Percentiles rank a stretch among this genome's conserved stretches.
Conservation (phyloP, 2,888 invertebrate genomes). For the Lampropteryx suffumata region DNA sequence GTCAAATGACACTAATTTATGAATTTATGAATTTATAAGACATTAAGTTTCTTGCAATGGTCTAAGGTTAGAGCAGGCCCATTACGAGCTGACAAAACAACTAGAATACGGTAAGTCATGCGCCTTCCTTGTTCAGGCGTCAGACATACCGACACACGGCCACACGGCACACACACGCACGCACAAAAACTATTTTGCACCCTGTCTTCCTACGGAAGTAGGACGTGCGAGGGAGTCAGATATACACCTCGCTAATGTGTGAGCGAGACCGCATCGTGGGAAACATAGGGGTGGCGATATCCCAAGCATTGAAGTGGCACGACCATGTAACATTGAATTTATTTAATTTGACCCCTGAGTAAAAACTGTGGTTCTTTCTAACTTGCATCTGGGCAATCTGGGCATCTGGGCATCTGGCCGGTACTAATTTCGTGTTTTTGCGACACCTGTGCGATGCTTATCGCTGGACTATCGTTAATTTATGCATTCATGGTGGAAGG, state of each 20-base stretch:
- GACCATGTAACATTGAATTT: conserved; percentile 50
- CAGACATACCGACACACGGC: conserved; percentile 60
- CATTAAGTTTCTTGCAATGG: too few relatives aligned
- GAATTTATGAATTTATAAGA: too few relatives aligned
- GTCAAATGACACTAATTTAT: too few relatives aligned
- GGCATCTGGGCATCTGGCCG: conserved; percentile 45
- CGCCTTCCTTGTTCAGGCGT: conserved; percentile 27
- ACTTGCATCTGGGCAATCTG: too few relatives aligned
- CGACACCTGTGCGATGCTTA: conserved; percentile 61
- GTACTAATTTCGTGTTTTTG: conserved; percentile 37
- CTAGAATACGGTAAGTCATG: conserved; percentile 22
- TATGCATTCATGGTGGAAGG: conserved; percentile 40
- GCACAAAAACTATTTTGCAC: conserved; percentile 76
- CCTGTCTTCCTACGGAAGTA: conserved; percentile 77
- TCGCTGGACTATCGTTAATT: conserved; percentile 45
- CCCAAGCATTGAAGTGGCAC: conserved; percentile 75
- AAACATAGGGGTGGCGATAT: conserved; percentile 78
- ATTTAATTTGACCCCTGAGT: conserved; percentile 42
- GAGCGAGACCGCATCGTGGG: conserved; percentile 70
- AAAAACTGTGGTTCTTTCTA: conserved; percentile 32
- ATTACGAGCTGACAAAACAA: neutral
- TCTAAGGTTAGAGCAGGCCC: too few relatives aligned
- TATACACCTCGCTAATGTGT: conserved; percentile 27
- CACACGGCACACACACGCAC: conserved; percentile 72
- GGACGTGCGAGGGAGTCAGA: conserved; percentile 42